Evolutionary conservation across 2,888 invertebrate species (phyloP).

Genomic region (Diogma glabrata): DNA sequence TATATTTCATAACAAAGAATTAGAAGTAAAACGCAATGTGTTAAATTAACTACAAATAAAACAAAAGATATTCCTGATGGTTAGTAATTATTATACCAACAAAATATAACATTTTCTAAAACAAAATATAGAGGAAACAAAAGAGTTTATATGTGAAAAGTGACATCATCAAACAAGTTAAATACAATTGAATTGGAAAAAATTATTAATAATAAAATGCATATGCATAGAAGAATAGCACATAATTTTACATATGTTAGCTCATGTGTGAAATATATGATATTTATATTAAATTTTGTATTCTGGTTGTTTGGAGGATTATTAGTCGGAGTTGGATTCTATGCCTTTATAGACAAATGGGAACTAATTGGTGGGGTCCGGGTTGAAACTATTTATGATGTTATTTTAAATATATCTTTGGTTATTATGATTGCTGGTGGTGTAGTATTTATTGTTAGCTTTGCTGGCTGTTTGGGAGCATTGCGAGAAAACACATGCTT

Average conservation of each 20-base stretch:
- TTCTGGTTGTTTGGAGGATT: conserved; percentile 78
- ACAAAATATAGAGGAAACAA: no score
- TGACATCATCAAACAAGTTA: no score
- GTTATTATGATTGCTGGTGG: conserved; percentile 82
- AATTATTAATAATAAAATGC: no score
- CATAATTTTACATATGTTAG: conserved; percentile 33
- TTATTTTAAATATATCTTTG: conserved; percentile 80
- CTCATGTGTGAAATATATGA: conserved; percentile 36
- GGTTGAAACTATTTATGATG: conserved; percentile 76
- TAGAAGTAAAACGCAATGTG: no score
- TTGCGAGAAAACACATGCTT: conserved; percentile 79
- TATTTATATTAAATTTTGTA: conserved; percentile 35
- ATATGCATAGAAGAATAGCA: conserved; percentile 29
- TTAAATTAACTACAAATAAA: no score
- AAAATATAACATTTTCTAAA: no score
- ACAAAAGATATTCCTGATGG: no score
- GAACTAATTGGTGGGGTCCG: conserved; percentile 74
- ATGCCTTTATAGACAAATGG: conserved; percentile 90
- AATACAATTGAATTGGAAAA: no score
- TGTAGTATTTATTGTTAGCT: conserved; percentile 87
- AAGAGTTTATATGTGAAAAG: no score
- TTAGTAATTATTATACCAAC: no score
- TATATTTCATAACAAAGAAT: no score
- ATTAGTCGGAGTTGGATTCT: conserved; percentile 75
- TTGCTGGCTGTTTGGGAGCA: conserved; percentile 76